These are phyloP conservation scores for Amblyornis subalaris DNA, from an alignment of 2,113 vertebrate species.

Conservation along the genomic window DNA sequence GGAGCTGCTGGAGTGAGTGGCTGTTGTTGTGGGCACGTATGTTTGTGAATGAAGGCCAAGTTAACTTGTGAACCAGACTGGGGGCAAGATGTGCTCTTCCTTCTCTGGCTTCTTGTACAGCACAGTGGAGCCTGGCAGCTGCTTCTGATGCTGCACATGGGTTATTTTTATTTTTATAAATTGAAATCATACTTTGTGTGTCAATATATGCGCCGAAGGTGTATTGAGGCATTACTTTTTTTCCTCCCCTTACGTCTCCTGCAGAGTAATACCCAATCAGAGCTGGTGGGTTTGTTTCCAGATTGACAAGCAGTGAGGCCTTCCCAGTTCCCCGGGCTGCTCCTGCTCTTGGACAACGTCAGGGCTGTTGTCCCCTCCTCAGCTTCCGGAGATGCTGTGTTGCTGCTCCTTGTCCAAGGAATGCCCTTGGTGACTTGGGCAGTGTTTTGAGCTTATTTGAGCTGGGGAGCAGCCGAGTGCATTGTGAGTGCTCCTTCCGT, in stretches of 20 bases:
- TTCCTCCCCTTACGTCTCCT: fast-evolving
- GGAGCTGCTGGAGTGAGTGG: not conserved
- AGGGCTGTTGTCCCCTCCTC: not conserved
- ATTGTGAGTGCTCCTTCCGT: not conserved
- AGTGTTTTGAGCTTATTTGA: not conserved
- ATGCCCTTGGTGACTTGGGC: not conserved
- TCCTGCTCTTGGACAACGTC: not conserved
- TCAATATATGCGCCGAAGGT: not conserved
- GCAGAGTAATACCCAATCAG: not conserved
- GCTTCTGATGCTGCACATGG: fast-evolving
- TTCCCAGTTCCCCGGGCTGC: not conserved
- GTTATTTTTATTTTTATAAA: not conserved
- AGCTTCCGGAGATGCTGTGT: not conserved
- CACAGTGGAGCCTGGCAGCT: not conserved
- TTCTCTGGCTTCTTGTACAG: not conserved
- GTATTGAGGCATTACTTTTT: fast-evolving
- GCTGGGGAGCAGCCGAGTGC: not conserved
- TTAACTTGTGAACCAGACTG: not conserved
- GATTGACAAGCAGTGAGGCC: not conserved
- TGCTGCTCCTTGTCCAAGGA: not conserved
- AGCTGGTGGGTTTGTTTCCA: not conserved
- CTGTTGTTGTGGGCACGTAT: fast-evolving
- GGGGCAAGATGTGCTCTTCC: no score
- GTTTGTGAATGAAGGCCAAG: not conserved
- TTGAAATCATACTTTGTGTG: not conserved